Evolutionary conservation across 1,140 invertebrate genomes (phyloP).

Genomic region (Leptopilina boulardi): DNA sequence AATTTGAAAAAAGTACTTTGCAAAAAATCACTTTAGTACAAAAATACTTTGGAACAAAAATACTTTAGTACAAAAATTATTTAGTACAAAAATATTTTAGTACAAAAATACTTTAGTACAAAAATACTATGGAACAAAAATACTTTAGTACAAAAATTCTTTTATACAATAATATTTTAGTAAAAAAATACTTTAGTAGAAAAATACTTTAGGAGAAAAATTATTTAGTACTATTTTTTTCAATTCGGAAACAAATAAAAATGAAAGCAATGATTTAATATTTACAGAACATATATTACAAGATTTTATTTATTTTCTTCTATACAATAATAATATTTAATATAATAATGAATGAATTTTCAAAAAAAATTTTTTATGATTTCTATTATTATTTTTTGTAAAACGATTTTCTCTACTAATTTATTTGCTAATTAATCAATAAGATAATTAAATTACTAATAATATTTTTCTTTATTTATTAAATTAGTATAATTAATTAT

Average conservation of each 20-base stretch:
- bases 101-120: background rate
- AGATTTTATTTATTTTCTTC: background rate
- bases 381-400: constrained; percentile 1
- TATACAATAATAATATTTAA: constrained; percentile 4
- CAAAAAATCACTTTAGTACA: background rate
- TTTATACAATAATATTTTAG: background rate
- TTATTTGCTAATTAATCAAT: no score
- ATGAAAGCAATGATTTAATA: background rate
- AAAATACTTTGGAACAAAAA: background rate
- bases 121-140: background rate
- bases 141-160: background rate
- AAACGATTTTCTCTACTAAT: background rate
- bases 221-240: background rate
- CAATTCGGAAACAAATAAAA: background rate
- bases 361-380: background rate
- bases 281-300: background rate
- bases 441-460: no score
- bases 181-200: background rate
- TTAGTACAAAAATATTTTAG: background rate
- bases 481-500: no score
- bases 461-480: no score
- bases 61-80: background rate
- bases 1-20: no score
- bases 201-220: background rate
- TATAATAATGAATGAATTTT: background rate